A percentile compares a stretch with the other conserved stretches of the same genome.
Evolutionary conservation across 2,113 vertebrate genomes (phyloP).

Genomic region (Macheiramphus alcinus): DNA sequence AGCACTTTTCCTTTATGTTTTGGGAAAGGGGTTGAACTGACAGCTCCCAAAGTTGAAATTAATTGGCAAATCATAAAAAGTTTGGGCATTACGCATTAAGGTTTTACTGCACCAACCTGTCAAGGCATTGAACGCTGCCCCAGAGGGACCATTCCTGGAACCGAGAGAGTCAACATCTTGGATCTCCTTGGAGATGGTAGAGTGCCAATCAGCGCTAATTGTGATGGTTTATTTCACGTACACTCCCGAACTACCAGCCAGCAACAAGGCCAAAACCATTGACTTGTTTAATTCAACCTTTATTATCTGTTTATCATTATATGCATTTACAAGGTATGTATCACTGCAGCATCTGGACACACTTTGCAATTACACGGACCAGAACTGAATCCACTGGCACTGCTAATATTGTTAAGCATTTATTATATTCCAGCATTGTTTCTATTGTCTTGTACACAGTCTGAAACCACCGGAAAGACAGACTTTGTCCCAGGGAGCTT

Average conservation of each 20-base stretch:
- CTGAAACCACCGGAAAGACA: background rate
- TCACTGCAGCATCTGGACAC: slow-evolving; percentile 16
- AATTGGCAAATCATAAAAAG: background rate
- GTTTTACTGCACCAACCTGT: background rate
- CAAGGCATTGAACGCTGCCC: background rate
- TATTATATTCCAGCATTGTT: background rate
- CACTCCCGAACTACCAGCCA: background rate
- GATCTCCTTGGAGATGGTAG: background rate
- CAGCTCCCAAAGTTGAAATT: background rate
- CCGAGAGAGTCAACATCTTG: background rate
- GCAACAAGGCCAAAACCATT: background rate
- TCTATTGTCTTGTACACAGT: background rate
- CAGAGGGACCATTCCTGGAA: background rate
- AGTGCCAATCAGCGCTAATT: background rate
- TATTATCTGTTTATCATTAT: background rate
- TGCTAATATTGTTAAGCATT: background rate
- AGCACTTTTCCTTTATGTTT: background rate
- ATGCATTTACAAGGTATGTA: background rate
- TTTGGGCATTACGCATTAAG: background rate
- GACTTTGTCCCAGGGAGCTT: background rate
- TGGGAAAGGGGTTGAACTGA: background rate
- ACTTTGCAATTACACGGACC: background rate
- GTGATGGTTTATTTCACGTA: background rate
- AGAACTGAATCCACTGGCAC: background rate
- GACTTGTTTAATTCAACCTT: background rate